A percentile compares a stretch with the other conserved stretches of the same genome.
Conservation (phyloP, 1,140 invertebrate species). For the Magallana ariakensis region DNA sequence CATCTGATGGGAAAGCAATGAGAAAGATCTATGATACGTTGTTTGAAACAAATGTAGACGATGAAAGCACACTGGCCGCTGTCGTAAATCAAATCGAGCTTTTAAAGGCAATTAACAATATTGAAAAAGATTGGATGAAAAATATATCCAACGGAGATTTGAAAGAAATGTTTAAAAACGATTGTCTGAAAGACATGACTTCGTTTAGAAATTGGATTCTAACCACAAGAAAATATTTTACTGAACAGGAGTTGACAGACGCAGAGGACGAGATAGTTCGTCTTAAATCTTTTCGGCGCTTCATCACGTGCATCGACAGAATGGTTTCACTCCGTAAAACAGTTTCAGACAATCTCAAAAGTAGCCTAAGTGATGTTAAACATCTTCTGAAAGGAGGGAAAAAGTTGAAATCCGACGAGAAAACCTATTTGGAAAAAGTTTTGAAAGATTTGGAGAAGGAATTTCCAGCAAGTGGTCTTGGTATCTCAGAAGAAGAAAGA, state of each 20-base stretch:
- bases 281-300: not conserved
- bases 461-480: constrained; percentile 68
- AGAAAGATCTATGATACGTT: constrained; percentile 17
- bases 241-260: constrained; percentile 51
- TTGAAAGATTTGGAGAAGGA: constrained; percentile 56
- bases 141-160: not conserved
- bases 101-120: not conserved
- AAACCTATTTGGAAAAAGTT: constrained; percentile 52
- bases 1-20: not conserved
- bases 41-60: not conserved
- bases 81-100: constrained; percentile 45
- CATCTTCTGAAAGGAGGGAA: constrained; percentile 21
- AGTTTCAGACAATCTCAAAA: not conserved
- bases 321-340: not conserved
- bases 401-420: constrained; percentile 17
- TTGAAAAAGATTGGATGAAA: not conserved
- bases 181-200: not conserved
- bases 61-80: constrained; percentile 17
- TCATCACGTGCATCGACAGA: constrained; percentile 18
- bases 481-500: constrained; percentile 82
- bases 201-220: constrained; percentile 39
- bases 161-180: not conserved
- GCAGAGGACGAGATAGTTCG: constrained; percentile 47
- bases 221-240: constrained; percentile 29
- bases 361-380: not conserved